These are phyloP conservation scores for Palythoa grandis DNA, from an alignment of 92 coral and sea anemone genomes.

Conservation along the genomic window DNA sequence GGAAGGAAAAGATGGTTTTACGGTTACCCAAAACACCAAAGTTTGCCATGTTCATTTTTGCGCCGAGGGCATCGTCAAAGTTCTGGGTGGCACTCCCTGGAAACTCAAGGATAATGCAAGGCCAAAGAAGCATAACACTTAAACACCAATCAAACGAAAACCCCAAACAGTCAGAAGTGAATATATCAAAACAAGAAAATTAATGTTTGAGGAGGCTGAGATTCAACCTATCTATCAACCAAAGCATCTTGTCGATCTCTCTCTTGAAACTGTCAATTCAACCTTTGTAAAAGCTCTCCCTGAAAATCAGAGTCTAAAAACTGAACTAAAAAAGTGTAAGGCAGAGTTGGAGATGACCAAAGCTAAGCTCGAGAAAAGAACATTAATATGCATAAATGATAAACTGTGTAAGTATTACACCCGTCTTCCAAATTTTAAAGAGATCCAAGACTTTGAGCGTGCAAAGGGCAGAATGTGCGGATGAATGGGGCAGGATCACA, in stretches of 20 bases:
- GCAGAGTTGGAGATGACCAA: too few relatives aligned
- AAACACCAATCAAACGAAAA: constrained; percentile 46
- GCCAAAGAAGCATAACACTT: constrained; percentile 43
- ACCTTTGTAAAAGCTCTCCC: neutral
- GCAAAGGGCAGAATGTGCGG: too few relatives aligned
- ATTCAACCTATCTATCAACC: constrained; percentile 43
- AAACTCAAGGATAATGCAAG: constrained; percentile 46
- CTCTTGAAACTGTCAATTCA: constrained; percentile 46
- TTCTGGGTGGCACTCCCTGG: constrained; percentile 68
- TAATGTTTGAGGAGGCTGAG: constrained; percentile 23
- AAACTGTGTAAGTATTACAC: too few relatives aligned
- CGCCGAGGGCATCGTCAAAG: constrained; percentile 23
- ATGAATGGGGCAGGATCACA: too few relatives aligned
- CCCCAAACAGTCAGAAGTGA: constrained; percentile 47
- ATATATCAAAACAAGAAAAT: constrained; percentile 22
- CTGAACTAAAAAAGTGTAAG: constrained; percentile 22
- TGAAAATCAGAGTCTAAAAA: constrained; percentile 47
- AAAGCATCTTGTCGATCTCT: constrained; percentile 35
- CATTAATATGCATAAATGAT: too few relatives aligned
- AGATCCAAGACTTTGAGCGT: too few relatives aligned
- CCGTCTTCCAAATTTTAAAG: too few relatives aligned
- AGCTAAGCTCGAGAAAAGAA: too few relatives aligned
- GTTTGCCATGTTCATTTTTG: constrained; percentile 18
- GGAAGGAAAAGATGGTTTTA: constrained; percentile 42
- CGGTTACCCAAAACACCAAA: constrained; percentile 5